phyloP scores from a whole-genome alignment of 2,888 invertebrate species.

The Ferrisia virgata region DNA sequence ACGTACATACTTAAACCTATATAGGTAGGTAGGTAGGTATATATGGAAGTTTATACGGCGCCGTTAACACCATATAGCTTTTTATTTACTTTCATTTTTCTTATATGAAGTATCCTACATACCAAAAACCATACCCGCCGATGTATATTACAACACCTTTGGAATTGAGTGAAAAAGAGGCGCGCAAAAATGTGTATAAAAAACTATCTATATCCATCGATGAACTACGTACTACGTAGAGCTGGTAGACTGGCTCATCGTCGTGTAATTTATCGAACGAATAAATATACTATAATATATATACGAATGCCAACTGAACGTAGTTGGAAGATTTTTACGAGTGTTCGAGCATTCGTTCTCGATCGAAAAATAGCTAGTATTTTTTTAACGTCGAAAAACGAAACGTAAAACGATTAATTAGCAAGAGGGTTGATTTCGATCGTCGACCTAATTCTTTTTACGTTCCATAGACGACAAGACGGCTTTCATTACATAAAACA shows the following conservation, averaged over 20 bases:
- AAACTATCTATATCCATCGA: background rate
- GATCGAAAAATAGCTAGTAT: background rate
- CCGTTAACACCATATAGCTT: slow-evolving; percentile 5
- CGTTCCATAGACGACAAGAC: background rate
- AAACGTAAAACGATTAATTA: slow-evolving; percentile 17
- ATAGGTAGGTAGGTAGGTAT: too few relatives aligned
- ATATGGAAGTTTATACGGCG: background rate
- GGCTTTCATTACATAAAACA: background rate
- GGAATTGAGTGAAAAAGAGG: background rate
- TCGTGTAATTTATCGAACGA: slow-evolving; percentile 9
- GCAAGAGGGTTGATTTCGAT: background rate
- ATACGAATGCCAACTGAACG: too few relatives aligned
- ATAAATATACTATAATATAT: background rate
- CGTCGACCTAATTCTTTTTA: background rate
- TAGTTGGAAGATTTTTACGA: background rate
- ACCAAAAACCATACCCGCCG: too few relatives aligned
- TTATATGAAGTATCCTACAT: background rate
- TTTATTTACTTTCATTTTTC: slow-evolving; percentile 17
- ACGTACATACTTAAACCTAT: background rate
- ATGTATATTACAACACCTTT: background rate
- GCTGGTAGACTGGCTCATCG: too few relatives aligned
- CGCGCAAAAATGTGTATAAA: background rate
- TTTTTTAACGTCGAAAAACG: background rate
- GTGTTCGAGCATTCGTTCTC: background rate
- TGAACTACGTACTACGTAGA: too few relatives aligned